Conservation (phyloP, 2,797 vertebrate genomes). For the Aphelocoma californica region DNA sequence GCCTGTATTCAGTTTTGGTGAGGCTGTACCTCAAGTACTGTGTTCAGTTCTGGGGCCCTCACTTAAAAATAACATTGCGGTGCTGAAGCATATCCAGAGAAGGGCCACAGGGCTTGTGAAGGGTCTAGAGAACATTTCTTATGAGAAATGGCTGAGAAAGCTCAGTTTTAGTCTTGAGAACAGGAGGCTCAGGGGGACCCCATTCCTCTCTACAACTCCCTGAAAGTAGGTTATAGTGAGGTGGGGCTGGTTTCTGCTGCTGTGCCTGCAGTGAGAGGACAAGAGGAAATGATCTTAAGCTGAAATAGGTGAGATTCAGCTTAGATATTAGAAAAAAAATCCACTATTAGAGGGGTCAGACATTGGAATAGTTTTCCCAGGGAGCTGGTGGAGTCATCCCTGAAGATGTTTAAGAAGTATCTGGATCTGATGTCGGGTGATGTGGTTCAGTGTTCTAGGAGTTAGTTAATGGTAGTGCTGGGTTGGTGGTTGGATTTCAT, state of each 20-base stretch:
- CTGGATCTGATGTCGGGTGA: neutral
- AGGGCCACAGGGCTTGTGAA: neutral
- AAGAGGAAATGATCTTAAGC: neutral
- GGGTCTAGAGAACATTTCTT: too few species aligned
- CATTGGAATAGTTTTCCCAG: neutral
- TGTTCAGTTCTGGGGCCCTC: neutral
- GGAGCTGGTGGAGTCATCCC: neutral
- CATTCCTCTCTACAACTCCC: neutral
- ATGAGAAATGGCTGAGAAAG: neutral
- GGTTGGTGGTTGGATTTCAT: neutral
- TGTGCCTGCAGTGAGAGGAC: neutral
- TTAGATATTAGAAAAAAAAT: neutral
- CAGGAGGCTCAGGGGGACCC: neutral
- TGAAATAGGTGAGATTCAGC: neutral
- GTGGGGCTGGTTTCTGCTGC: neutral
- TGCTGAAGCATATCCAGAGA: neutral
- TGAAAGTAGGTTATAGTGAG: neutral
- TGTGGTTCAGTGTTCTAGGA: neutral
- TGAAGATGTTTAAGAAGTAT: neutral
- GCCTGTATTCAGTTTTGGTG: neutral
- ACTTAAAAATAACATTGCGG: neutral
- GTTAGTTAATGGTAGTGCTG: neutral
- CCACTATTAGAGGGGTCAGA: neutral
- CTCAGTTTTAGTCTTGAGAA: neutral
- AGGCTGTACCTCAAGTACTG: neutral